Evolutionary conservation across 1,140 invertebrate genomes (phyloP).

Genomic region (Carcinoscorpius rotundicauda): DNA sequence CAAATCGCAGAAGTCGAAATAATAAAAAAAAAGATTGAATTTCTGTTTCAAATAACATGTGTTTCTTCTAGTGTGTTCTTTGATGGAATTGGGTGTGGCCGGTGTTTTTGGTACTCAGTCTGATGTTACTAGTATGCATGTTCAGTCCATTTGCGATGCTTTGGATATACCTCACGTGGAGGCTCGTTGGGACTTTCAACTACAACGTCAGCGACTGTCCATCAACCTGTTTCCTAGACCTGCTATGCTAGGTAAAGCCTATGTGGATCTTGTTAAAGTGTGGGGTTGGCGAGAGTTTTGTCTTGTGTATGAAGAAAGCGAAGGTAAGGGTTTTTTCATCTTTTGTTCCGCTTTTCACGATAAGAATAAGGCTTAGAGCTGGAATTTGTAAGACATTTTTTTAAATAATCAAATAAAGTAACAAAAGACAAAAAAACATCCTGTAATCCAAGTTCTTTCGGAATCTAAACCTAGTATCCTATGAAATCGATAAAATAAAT

Average conservation of each 20-base stretch:
- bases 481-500: too few relatives aligned
- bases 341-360: too few relatives aligned
- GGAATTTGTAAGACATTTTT: too few relatives aligned
- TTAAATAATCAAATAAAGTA: too few relatives aligned
- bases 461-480: too few relatives aligned
- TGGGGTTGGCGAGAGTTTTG: slow-evolving; percentile 88
- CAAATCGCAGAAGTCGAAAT: too few relatives aligned
- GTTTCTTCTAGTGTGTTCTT: slow-evolving; percentile 58
- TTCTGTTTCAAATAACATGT: too few relatives aligned
- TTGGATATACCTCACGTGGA: slow-evolving; percentile 91
- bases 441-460: too few relatives aligned
- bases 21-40: too few relatives aligned
- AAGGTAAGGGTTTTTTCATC: slow-evolving; percentile 48
- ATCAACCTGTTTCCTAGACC: slow-evolving; percentile 91
- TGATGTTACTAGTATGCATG: slow-evolving; percentile 73
- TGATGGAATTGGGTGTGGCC: slow-evolving; percentile 69
- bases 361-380: too few relatives aligned
- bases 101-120: slow-evolving; percentile 88
- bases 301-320: slow-evolving; percentile 88
- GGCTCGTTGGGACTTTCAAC: slow-evolving; percentile 77
- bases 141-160: slow-evolving; percentile 89
- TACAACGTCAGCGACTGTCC: slow-evolving; percentile 67
- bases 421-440: too few relatives aligned
- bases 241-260: slow-evolving; percentile 62
- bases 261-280: slow-evolving; percentile 70